phyloP scores from a whole-genome alignment of 2,797 vertebrate species.

The Clamator glandarius region DNA sequence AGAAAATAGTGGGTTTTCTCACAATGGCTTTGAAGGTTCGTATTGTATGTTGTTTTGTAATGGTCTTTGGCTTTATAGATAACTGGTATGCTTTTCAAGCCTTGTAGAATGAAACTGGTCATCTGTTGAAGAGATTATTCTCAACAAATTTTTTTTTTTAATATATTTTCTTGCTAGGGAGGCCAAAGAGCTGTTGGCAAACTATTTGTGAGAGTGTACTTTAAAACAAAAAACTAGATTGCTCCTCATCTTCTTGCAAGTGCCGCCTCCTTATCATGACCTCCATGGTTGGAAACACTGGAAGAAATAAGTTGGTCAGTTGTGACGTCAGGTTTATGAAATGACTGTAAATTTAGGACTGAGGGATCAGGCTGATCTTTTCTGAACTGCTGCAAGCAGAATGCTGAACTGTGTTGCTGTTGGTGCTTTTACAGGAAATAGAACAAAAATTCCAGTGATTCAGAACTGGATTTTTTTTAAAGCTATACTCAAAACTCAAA shows the following conservation, averaged over 20 bases:
- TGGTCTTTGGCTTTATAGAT: not conserved
- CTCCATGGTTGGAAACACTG: conserved; percentile 35
- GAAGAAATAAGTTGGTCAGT: conserved; percentile 29
- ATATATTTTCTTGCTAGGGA: not conserved
- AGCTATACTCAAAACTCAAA: conserved; percentile 61
- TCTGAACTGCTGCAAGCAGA: conserved; percentile 13
- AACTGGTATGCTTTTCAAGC: not conserved
- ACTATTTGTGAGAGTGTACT: not conserved
- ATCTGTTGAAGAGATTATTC: conserved; percentile 26
- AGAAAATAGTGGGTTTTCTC: not conserved
- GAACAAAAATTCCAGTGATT: conserved; percentile 79
- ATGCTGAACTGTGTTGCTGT: conserved; percentile 63
- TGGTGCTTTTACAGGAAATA: conserved; percentile 77
- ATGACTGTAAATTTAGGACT: conserved; percentile 43
- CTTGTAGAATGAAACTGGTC: conserved; percentile 2
- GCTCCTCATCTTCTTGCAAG: not conserved
- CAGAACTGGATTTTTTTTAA: conserved; percentile 73
- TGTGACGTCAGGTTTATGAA: conserved; percentile 52
- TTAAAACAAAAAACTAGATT: conserved; percentile 23
- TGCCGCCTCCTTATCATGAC: not conserved
- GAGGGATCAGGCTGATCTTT: conserved; percentile 43
- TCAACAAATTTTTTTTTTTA: not conserved
- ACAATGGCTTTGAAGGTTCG: not conserved
- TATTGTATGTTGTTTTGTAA: not conserved
- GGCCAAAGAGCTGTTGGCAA: conserved; percentile 3